phyloP scores from a whole-genome alignment of 2,888 invertebrate species.

The Clunio marinus region DNA sequence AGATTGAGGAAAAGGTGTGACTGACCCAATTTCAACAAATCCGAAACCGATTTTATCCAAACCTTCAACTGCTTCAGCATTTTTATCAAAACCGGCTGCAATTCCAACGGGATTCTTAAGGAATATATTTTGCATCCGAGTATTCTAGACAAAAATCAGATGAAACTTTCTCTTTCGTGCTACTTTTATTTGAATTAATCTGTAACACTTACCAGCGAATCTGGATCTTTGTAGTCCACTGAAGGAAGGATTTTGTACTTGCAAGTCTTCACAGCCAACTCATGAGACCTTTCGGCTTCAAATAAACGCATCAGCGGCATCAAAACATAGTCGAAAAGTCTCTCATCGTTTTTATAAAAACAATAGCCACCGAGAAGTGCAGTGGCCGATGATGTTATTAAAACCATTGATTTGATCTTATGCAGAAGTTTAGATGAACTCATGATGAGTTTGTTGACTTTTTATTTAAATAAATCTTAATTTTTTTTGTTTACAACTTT shows the following conservation, averaged over 20 bases:
- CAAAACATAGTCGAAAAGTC: constrained; percentile 67
- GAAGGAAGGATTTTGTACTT: constrained; percentile 71
- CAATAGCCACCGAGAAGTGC: constrained; percentile 64
- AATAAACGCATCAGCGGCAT: constrained; percentile 68
- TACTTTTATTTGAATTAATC: constrained; percentile 20
- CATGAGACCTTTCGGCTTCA: constrained; percentile 80
- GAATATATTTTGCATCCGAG: constrained; percentile 52
- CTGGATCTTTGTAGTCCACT: constrained; percentile 58
- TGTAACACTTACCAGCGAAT: constrained; percentile 56
- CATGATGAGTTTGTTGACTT: too few relatives aligned
- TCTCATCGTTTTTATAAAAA: constrained; percentile 70
- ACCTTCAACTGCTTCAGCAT: constrained; percentile 84
- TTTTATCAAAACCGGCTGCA: constrained; percentile 98
- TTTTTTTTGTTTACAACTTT: too few relatives aligned
- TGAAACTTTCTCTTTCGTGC: constrained; percentile 41
- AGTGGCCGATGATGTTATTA: constrained; percentile 41
- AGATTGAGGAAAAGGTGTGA: constrained; percentile 88
- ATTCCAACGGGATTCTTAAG: constrained; percentile 92
- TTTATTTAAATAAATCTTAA: too few relatives aligned
- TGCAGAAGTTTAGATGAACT: not conserved
- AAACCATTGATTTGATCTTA: not conserved
- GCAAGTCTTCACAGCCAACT: constrained; percentile 67
- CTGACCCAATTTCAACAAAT: constrained; percentile 92
- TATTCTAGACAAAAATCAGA: constrained; percentile 44
- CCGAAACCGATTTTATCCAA: constrained; percentile 85